phyloP scores from a whole-genome alignment of 2,888 invertebrate genomes.

The Gerosis bhagava region DNA sequence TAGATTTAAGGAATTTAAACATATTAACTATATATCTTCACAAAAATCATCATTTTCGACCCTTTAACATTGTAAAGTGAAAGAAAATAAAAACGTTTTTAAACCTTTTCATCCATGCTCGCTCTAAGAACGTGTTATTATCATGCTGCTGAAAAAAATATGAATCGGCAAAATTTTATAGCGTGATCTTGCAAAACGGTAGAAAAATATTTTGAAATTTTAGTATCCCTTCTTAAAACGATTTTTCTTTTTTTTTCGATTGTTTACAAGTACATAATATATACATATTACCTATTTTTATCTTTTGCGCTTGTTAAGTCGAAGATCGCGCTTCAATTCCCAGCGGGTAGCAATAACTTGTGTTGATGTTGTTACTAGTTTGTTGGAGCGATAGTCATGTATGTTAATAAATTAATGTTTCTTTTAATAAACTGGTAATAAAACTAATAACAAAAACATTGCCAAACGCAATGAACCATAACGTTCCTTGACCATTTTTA shows the following conservation, averaged over 20 bases:
- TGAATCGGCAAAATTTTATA: conserved; percentile 9
- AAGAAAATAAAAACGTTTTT: conserved; percentile 1
- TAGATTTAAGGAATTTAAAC: no score
- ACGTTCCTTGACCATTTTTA: conserved; percentile 30
- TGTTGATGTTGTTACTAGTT: no score
- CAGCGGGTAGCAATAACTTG: no score
- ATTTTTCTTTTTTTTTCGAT: no score
- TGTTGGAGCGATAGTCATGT: no score
- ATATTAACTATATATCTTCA: no score
- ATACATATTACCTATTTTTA: no score
- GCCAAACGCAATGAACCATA: conserved; percentile 30
- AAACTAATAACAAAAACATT: conserved; percentile 8
- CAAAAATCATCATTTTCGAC: no score
- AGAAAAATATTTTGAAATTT: conserved; percentile 13
- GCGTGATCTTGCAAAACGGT: conserved; percentile 11
- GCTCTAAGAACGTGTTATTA: conserved; percentile 6
- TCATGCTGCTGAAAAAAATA: conserved; percentile 12
- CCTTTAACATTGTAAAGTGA: conserved; percentile 1
- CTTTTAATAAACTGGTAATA: no score
- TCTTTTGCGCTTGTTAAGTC: no score
- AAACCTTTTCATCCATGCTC: conserved; percentile 8
- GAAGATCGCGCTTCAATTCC: no score
- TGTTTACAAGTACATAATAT: not conserved
- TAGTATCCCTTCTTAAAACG: not conserved
- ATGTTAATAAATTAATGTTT: not conserved